Conservation (phyloP, 30 jellyfish, hydroid and myxozoan genomes). For the Aurelia aurita complex sp. Pacific region DNA sequence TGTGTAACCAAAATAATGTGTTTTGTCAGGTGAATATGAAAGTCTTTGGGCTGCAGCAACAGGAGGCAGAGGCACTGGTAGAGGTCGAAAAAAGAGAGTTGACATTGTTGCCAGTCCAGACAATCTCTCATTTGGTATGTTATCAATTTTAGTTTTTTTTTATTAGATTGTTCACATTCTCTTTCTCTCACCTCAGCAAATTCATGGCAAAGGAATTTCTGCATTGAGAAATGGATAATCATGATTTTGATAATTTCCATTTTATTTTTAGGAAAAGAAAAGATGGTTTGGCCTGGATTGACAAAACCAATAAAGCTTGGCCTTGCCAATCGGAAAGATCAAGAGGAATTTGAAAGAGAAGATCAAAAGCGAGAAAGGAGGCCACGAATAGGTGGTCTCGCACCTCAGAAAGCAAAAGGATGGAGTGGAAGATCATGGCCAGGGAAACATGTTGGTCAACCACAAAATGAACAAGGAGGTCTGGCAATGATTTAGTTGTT, state of each 20-base stretch:
- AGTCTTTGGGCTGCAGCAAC: slow-evolving; percentile 98
- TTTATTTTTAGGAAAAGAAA: slow-evolving; percentile 61
- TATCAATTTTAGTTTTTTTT: not conserved
- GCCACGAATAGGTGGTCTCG: slow-evolving; percentile 3
- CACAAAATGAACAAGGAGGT: slow-evolving; percentile 86
- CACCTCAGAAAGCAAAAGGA: slow-evolving; percentile 55
- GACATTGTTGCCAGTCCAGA: slow-evolving; percentile 70
- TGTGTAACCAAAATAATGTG: too few species aligned
- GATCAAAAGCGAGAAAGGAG: slow-evolving; percentile 16
- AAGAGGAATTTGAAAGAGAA: slow-evolving; percentile 39
- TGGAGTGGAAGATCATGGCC: slow-evolving; percentile 96
- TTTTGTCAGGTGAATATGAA: slow-evolving; percentile 87
- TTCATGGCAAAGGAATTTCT: too few species aligned
- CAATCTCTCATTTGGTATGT: slow-evolving; percentile 78
- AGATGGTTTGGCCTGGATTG: slow-evolving; percentile 91
- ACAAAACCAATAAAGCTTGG: slow-evolving; percentile 79
- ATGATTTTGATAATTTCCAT: too few species aligned
- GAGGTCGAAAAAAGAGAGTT: slow-evolving; percentile 89
- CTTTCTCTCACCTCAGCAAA: too few species aligned
- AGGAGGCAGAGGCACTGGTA: slow-evolving; percentile 95
- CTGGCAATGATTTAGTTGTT: not conserved
- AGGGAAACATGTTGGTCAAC: slow-evolving; percentile 95
- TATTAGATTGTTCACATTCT: too few species aligned
- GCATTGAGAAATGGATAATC: too few species aligned
- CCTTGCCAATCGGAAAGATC: slow-evolving; percentile 22